Evolutionary conservation across 2,888 invertebrate species (phyloP), one percentile per base, ranked within the genome.

Genomic region (Drosophila paracracens): DNA sequence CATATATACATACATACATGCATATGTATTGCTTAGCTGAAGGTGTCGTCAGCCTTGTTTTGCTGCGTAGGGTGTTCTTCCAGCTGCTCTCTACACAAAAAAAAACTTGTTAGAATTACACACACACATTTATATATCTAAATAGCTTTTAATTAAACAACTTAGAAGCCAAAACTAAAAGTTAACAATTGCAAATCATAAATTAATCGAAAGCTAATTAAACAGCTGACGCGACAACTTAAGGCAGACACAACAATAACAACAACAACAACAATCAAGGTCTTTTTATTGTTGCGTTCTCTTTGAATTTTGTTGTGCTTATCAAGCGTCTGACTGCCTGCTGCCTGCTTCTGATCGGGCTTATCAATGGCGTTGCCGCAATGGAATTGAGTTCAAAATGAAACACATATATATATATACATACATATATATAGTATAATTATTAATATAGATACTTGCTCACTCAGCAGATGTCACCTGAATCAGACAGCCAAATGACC

Each of bases 121-220:
- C 13, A 13, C 46, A 46, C 21, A 21, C n/a, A 11, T 6, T 4
- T 21, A 21, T 21, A 13, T 46, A 46, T 21, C 46, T 7, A 21
- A 46, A 21, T 7, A 7, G 46, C 16, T 8, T 25, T 40, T 16
- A 16, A 36, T 16, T 16, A 46, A 25, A n/a, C n/a, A 36, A 1
- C 13, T n/a, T n/a, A 6, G n/a, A 11, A 36, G 25, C 33, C 27
- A 36, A 62, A 43, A 60, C n/a, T 11, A 33, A 11, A 62, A 76
- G 46, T 53, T 52, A 35, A 58, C 27, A 68, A 72, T 61, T 72
- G 52, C 63, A 65, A 25, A 48, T 48, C 72, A 74, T 76, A 74
- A 88, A 88, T 81, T 75, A 83, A 86, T 77, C 86, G 75, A 76
- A 83, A 86, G 82, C 74, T 79, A 90, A 90, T 86, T 86, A 86